phyloP scores from a whole-genome alignment of 2,113 vertebrate genomes.

The Thinocorus orbignyianus region DNA sequence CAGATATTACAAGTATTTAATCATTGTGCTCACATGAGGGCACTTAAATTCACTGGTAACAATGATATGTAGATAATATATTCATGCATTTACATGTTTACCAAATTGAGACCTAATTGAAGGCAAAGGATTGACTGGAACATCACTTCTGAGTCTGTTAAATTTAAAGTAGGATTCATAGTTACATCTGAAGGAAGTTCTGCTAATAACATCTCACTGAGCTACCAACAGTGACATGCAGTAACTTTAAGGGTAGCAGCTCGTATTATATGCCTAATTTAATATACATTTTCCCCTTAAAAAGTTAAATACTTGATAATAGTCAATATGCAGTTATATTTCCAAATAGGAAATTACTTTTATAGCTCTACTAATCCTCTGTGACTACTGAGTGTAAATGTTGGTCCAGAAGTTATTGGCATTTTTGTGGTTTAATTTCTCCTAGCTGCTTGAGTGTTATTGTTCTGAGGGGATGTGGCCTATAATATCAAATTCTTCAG shows the following conservation, averaged over 20 bases:
- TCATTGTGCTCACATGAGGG: background rate
- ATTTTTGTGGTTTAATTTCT: constrained; percentile 51
- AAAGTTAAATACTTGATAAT: background rate
- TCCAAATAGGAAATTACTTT: background rate
- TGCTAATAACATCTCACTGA: background rate
- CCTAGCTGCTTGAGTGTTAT: background rate
- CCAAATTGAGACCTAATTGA: background rate
- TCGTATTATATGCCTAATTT: background rate
- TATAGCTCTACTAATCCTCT: background rate
- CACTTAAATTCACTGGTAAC: background rate
- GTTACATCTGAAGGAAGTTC: background rate
- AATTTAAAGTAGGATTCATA: background rate
- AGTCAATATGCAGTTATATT: background rate
- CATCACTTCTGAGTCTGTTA: background rate
- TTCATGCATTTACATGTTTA: background rate
- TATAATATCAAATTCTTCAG: background rate
- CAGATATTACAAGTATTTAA: background rate
- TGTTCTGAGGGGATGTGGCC: background rate
- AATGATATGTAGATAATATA: background rate
- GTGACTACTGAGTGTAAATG: background rate
- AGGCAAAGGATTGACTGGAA: background rate
- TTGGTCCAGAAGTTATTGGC: background rate
- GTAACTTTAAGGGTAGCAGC: background rate
- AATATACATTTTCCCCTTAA: background rate
- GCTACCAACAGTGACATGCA: background rate